Conservation (phyloP, 2,797 vertebrate genomes). For the Fistularia tabacaria region DNA sequence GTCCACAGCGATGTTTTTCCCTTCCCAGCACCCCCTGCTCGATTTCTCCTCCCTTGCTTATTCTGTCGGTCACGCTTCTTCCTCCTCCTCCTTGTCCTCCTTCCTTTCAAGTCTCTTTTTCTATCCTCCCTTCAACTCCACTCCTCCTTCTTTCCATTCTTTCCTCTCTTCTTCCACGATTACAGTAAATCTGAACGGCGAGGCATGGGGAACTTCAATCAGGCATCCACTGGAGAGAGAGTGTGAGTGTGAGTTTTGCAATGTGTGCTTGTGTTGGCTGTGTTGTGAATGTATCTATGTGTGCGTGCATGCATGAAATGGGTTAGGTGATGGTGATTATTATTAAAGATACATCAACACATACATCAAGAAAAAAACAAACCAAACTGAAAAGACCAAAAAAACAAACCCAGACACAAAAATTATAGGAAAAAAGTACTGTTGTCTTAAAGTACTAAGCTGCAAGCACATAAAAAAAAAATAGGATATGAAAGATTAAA, state of each 20-base stretch:
- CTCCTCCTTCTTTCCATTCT: background rate
- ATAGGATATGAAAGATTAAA: too few relatives aligned
- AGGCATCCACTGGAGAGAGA: slow-evolving; percentile 34
- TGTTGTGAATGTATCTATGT: slow-evolving; percentile 4
- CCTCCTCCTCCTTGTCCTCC: background rate
- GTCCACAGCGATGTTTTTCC: background rate
- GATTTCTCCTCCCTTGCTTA: background rate
- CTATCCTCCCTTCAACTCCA: background rate
- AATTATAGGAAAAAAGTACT: too few relatives aligned
- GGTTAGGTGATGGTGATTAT: too few relatives aligned
- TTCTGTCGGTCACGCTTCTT: too few relatives aligned
- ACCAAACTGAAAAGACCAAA: too few relatives aligned
- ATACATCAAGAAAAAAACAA: too few relatives aligned
- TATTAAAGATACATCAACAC: too few relatives aligned
- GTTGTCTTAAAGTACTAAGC: too few relatives aligned
- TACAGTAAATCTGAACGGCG: slow-evolving; percentile 53
- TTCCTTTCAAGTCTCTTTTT: background rate
- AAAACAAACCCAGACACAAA: too few relatives aligned
- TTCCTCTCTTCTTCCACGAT: slow-evolving; percentile 15
- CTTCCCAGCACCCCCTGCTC: background rate
- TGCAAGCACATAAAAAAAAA: too few relatives aligned
- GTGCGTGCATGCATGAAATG: background rate
- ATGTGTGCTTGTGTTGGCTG: slow-evolving; percentile 8
- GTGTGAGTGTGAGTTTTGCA: slow-evolving; percentile 11
- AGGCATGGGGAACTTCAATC: slow-evolving; percentile 44